Conservation (phyloP, 2,888 invertebrate genomes). For the Ditula angustiorana region DNA sequence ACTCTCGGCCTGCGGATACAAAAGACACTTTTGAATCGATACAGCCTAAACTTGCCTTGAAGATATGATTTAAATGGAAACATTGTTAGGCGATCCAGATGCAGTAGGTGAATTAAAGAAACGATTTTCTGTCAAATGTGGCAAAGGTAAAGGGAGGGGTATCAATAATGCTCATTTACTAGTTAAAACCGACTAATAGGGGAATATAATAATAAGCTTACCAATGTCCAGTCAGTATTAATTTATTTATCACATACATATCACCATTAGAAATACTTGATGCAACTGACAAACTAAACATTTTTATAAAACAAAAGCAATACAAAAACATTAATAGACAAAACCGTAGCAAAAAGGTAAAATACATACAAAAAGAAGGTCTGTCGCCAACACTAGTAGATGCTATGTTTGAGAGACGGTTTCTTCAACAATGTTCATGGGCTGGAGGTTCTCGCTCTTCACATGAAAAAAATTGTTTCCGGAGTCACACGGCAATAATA, state of each 20-base stretch:
- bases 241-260: too few relatives aligned
- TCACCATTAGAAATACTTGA: too few relatives aligned
- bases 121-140: conserved; percentile 8
- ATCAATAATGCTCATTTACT: conserved; percentile 19
- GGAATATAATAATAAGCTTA: too few relatives aligned
- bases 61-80: background rate
- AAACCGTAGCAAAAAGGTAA: too few relatives aligned
- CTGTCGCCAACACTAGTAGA: too few relatives aligned
- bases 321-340: too few relatives aligned
- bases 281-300: too few relatives aligned
- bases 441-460: conserved; percentile 1
- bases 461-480: background rate
- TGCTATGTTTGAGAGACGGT: conserved; percentile 16
- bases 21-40: background rate
- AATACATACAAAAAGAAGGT: too few relatives aligned
- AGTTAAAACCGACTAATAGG: too few relatives aligned
- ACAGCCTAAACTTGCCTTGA: background rate
- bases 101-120: conserved; percentile 1
- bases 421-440: background rate
- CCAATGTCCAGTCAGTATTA: too few relatives aligned
- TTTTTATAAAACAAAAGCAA: too few relatives aligned
- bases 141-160: conserved; percentile 17
- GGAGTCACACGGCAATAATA: background rate
- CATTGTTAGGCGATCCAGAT: background rate
- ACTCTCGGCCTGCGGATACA: background rate